Evolutionary conservation across 2,113 vertebrate species (phyloP).

Genomic region (Hemiprocne comata): DNA sequence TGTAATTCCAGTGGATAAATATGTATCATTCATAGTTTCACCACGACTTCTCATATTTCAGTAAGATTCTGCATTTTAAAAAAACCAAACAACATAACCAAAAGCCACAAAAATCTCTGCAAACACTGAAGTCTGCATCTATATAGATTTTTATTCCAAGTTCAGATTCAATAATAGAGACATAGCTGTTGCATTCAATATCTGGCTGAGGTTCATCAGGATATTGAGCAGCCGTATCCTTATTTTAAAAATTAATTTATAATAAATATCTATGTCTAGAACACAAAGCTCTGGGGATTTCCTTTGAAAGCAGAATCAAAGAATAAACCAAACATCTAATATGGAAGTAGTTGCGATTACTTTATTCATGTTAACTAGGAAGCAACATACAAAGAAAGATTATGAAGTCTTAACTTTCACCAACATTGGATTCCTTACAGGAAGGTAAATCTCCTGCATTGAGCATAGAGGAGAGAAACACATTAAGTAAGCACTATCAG

Average conservation of each 20-base stretch:
- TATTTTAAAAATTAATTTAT: neutral
- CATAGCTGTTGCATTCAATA: neutral
- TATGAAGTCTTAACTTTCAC: neutral
- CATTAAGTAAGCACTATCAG: neutral
- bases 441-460: neutral
- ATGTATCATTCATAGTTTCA: conserved; percentile 20
- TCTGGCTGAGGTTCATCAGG: neutral
- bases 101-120: neutral
- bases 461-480: neutral
- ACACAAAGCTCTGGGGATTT: neutral
- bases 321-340: neutral
- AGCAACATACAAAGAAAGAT: neutral
- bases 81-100: neutral
- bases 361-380: neutral
- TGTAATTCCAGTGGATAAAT: conserved; percentile 60
- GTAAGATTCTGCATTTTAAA: neutral
- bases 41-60: conserved; percentile 1
- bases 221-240: neutral
- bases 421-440: neutral
- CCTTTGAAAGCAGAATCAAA: neutral
- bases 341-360: neutral
- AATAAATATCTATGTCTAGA: neutral
- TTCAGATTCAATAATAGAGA: conserved; percentile 3
- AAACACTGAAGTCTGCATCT: neutral
- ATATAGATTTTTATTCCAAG: conserved; percentile 8